Conservation (phyloP, 53 echinoderm and acorn worm species). For the Temnopleurus reevesii region DNA sequence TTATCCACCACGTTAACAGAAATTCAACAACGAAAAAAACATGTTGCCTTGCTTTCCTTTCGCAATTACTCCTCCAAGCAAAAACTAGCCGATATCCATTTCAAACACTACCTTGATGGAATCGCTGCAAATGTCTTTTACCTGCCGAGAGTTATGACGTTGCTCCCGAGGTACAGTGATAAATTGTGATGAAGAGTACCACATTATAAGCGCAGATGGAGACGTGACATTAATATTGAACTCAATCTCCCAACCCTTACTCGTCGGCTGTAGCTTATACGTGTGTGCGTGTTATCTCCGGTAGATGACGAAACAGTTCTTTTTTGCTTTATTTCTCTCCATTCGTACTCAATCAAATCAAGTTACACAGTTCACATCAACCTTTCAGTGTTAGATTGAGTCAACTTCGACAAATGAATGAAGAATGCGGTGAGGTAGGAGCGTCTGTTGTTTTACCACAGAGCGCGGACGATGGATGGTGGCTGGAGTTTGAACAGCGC, state of each 20-base stretch:
- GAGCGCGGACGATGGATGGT: neutral
- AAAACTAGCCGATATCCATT: no score
- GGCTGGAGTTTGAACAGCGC: neutral
- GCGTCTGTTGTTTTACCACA: neutral
- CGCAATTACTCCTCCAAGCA: no score
- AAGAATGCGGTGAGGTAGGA: neutral
- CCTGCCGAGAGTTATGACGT: neutral
- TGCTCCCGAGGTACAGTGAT: neutral
- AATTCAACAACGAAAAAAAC: no score
- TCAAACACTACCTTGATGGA: neutral
- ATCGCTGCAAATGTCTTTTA: neutral
- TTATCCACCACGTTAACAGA: no score
- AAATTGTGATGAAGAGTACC: neutral
- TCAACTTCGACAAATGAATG: neutral
- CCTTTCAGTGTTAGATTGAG: neutral
- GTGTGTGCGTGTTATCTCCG: neutral
- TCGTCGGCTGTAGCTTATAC: no score
- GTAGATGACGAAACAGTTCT: conserved; percentile 33
- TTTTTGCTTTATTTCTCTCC: neutral
- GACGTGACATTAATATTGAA: neutral
- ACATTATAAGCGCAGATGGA: neutral
- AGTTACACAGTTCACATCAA: neutral
- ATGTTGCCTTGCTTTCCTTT: no score
- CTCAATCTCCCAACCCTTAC: conserved; percentile 1
- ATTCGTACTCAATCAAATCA: neutral